Base-by-base conservation (phyloP, 2,888 invertebrate genomes). In the Chrysolina haemoptera region DNA sequence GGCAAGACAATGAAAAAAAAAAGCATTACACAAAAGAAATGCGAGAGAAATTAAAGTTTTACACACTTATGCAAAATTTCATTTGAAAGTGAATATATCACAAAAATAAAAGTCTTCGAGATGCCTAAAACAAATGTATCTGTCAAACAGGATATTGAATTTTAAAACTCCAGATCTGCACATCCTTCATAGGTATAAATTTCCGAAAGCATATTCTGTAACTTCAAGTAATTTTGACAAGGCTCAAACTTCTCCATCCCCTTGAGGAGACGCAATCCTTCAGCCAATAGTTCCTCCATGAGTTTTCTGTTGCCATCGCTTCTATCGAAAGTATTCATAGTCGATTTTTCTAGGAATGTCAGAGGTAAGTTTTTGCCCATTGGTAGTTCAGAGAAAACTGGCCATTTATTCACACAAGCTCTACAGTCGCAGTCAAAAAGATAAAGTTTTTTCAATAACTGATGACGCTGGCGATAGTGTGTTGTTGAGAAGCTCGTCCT, bases 321-420 rank as follows among this genome's bases (percentile, higher is more conserved):
- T 11, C 55, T 48, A 14, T 35, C 46, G 11, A 55, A 66, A 53
- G 11, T 67, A 20, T 46, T 67, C 62, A 46, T 18, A 9, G 9
- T 3, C 3, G 41, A 20, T 62, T 70, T 74, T 14, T 27, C n/a
- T 27, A 18, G 20, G 14, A 74, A 74, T 1, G 16, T 14, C 12
- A 43, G 12, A 9, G 74, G 67, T 14, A 70, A 62, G 1, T 48
- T 16, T 55, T 59, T 73, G 27, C 70, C 70, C 16, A 27, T 9
- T 16, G 4, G 27, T 12, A 74, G 63, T 10, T 63, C 1, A 9
- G 22, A 46, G 27, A 16, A n/a, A 48, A 50, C 70, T 1, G 75
- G 73, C 77, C 77, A 77, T 18, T 73, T 53, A 6, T 71, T 48
- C 16, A 16, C 48, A 46, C 77, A 77, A 3, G 77, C 75, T 35